These are phyloP conservation scores for Neolamprologus kungweensis DNA, from an alignment of 2,113 vertebrate genomes.

Conservation along the genomic window DNA sequence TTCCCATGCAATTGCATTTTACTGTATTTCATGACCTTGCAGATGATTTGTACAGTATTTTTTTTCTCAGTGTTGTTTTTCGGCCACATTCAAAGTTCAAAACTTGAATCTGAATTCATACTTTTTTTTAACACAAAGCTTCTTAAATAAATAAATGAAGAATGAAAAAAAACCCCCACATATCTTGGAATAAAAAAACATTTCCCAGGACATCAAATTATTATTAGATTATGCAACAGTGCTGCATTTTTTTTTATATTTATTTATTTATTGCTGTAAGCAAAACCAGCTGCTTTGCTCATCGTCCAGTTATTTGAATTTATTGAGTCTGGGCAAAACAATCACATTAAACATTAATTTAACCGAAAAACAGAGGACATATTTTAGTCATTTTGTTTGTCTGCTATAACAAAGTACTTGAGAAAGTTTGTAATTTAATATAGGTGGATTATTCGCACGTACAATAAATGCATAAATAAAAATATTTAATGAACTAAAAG, in stretches of 20 bases:
- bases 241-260: background rate
- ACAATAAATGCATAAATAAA: background rate
- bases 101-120: background rate
- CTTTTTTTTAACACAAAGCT: background rate
- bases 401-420: background rate
- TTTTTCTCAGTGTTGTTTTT: background rate
- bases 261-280: background rate
- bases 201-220: background rate
- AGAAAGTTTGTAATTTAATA: background rate
- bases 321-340: background rate
- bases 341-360: background rate
- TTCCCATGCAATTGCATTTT: constrained; percentile 56
- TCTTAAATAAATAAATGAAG: background rate
- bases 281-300: background rate
- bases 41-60: constrained; percentile 6
- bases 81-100: background rate
- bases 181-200: background rate
- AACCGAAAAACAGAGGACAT: background rate
- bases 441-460: background rate
- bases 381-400: background rate
- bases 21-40: constrained; percentile 18
- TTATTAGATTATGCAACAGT: background rate
- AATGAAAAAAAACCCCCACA: background rate
- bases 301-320: background rate
- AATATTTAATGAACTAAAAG: background rate